A percentile compares a stretch with the other conserved stretches of the same genome.
Conservation (phyloP, 2,888 invertebrate genomes). For the Bimastos eiseni region DNA sequence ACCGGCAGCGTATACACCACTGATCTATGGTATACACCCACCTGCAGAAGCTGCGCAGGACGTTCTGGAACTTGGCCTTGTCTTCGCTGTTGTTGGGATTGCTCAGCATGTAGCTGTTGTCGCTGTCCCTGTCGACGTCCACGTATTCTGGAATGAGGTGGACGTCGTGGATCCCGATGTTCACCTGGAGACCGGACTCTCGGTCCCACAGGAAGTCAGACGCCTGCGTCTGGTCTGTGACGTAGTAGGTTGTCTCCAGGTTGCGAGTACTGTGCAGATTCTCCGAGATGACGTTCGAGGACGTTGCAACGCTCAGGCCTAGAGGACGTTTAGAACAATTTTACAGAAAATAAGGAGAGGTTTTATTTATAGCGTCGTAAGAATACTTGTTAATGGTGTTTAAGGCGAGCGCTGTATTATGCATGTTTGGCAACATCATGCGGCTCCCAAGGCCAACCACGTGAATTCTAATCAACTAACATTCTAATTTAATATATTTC, state of each 20-base stretch:
- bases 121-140: slow-evolving; percentile 30
- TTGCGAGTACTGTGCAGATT: slow-evolving; percentile 49
- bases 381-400: too few relatives aligned
- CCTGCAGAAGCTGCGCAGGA: slow-evolving; percentile 52
- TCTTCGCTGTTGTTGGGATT: slow-evolving; percentile 30
- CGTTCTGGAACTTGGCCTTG: slow-evolving; percentile 13
- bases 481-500: too few relatives aligned
- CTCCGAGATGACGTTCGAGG: slow-evolving; percentile 57
- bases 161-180: slow-evolving; percentile 34
- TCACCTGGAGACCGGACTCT: slow-evolving; percentile 54
- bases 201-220: slow-evolving; percentile 55
- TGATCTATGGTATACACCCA: slow-evolving; percentile 37
- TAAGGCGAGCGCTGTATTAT: too few relatives aligned
- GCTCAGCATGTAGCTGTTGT: slow-evolving; percentile 30
- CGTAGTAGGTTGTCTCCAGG: slow-evolving; percentile 52
- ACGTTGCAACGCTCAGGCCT: slow-evolving; percentile 43
- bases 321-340: not conserved
- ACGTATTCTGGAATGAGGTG: slow-evolving; percentile 31
- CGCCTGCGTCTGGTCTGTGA: slow-evolving; percentile 53
- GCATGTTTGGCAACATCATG: too few relatives aligned
- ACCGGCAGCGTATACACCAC: too few relatives aligned
- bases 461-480: too few relatives aligned
- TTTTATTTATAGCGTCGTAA: too few relatives aligned
- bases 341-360: too few relatives aligned
- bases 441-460: too few relatives aligned